Base-by-base conservation (phyloP, 2,797 vertebrate species). In the Enteromius fasciolatus region DNA sequence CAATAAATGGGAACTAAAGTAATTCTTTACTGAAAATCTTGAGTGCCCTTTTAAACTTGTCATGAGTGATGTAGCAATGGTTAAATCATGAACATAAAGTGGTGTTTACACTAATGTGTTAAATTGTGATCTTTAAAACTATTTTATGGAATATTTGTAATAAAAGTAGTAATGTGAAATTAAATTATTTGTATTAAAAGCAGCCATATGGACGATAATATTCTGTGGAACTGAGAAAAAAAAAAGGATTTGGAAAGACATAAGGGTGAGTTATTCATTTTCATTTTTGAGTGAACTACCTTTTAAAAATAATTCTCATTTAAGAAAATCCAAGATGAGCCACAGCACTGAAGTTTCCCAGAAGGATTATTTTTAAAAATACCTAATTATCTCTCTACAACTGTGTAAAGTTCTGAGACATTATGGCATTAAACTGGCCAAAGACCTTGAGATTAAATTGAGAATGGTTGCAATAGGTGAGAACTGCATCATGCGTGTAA, bases 401-500 rank as follows among this genome's bases (percentile, higher is more conserved):
- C 17, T 54, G 9, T 48, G 12, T 25, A n/a, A 78, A 31, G n/a
- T 54, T 52, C 31, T 25, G 5, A 73, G 41, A 50, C 1, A 3
- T 72, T 39, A 81, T 6, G 54, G 25, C 36, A 77, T 33, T 33
- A 20, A 10, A 50, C 64, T 64, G 23, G 17, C 54, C 12, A 36
- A 17, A 0, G 28, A 50, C 20, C 23, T 36, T 41, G 74, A 25
- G 48, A 46, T 64, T 48, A 48, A 39, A 48, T 48, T 67, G 28
- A 72, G 77, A 23, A 33, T 18, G 14, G 17, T 17, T 61, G 52
- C 41, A 64, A 20, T 25, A 57, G 41, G 28, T 66, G 44, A 78
- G 67, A 82, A 76, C 36, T 31, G 61, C 72, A 54, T 50, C 6
- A 17, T 57, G 78, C 64, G 76, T 76, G 83, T 84, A 61, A 82